Evolutionary conservation across 2,888 invertebrate species (phyloP), one percentile per base, ranked within the genome.

Genomic region (Eupithecia tripunctaria): DNA sequence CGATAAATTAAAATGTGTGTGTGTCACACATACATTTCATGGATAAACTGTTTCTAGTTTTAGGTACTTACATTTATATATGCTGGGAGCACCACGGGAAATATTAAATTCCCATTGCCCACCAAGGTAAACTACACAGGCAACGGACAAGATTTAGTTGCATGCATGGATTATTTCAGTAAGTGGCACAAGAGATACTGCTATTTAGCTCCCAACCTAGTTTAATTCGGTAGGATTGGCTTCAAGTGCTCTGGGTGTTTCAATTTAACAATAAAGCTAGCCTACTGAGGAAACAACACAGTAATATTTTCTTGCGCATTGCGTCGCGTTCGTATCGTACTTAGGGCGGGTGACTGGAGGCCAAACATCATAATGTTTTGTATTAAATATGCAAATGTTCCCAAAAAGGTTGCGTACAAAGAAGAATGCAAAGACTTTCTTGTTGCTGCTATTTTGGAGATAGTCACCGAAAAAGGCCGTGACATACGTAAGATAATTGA

Each of bases 221-320:
- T 21, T 0, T 21, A 51, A 25, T 51, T 12, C 12, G 25, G 25
- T 10, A 51, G 0, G 10, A 51, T 21, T 51, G 21, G 51, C 51
- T 51, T 62, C 2, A 29, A 29, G 62, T 32, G 18, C 8, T 56
- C 51, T 60, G 67, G 21, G 47, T 68, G 56, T 51, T 67, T 32
- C 68, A 71, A 32, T 74, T 62, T 27, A 70, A 63, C 59, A 67
- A 66, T 63, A 67, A 64, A 69, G 69, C 71, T 69, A 41, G 36
- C 12, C 67, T 69, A 51, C 71, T 67, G 63, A 64, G 41, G 60
- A 70, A 70, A 43, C 70, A 70, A 43, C 70, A 41, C 72, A 70
- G 63, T 66, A 60, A 51, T 51, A 68, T n/a, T 72, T 70, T 70
- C 72, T 80, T 78, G 77, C 79, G 79, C 78, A 78, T 77, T 77